Conservation (phyloP, 2,888 invertebrate species). For the Euspilapteryx auroguttella region DNA sequence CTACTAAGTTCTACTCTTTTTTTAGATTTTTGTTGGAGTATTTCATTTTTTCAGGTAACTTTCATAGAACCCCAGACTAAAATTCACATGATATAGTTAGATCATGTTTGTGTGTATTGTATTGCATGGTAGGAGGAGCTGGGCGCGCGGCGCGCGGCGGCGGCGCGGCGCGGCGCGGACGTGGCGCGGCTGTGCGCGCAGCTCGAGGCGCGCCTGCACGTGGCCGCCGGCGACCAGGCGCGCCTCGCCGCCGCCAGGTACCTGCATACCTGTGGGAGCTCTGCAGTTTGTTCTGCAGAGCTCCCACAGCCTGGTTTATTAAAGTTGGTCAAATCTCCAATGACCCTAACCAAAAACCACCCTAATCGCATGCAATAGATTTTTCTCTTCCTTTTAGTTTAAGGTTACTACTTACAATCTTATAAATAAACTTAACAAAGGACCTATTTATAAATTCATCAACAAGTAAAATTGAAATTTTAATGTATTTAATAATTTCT, state of each 20-base stretch:
- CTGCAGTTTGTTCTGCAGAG: background rate
- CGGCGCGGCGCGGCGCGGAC: slow-evolving; percentile 1
- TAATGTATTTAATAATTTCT: no score
- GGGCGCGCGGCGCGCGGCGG: slow-evolving; percentile 1
- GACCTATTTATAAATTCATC: no score
- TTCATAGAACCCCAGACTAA: background rate
- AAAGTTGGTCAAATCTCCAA: background rate
- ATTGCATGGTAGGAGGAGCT: slow-evolving; percentile 1
- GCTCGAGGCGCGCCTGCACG: background rate
- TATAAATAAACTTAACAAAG: no score
- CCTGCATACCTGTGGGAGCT: no score
- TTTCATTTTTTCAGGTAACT: no score
- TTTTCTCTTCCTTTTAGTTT: no score
- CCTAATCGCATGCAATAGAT: no score
- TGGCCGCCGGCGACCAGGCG: slow-evolving; percentile 2
- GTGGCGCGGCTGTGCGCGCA: slow-evolving; percentile 3
- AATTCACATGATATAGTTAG: background rate
- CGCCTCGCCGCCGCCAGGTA: slow-evolving; percentile 6
- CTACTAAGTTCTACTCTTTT: no score
- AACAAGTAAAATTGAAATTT: no score
- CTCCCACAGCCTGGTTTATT: background rate
- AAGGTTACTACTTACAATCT: no score
- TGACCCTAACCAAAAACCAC: no score
- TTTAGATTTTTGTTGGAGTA: no score
- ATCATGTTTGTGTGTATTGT: background rate